Evolutionary conservation across 2,113 vertebrate species (phyloP), one percentile per base, ranked within the genome.

Genomic region (Taurulus bubalis): DNA sequence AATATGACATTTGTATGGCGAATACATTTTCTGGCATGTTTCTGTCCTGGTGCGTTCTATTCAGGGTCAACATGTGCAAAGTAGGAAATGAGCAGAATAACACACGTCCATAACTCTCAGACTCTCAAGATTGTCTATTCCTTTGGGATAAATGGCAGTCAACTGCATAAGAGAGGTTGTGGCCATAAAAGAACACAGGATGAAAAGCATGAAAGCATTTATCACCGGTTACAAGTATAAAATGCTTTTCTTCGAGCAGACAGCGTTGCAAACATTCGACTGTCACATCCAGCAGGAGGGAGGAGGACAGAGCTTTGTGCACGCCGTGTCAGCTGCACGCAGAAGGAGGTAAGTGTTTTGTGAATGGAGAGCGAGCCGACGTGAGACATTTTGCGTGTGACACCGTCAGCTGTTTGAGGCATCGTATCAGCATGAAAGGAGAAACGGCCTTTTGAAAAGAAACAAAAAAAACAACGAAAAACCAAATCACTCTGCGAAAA

Each of bases 351-450:
- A 5, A 53, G 83, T 58, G 84, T 71, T 86, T 78, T 58, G 81
- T 89, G 77, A 82, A 84, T 74, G 75, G 67, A 32, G 56, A 38
- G 64, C 22, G 55, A 69, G 5, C 2, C 10, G 3, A 38, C 0
- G 55, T 60, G 28, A 70, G 71, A 59, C 70, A 18, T 79, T 38
- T 70, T 58, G 56, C 3, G 4, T 14, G 12, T 15, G 67, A 38
- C 69, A 18, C 65, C 15, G 84, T 64, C 78, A 86, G 78, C 73
- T 84, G 88, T 88, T 83, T 66, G 66, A 71, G 75, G 51, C 80
- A 4, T 75, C 79, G 71, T 64, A 82, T 84, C 55, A 36, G 77
- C 66, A 67, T 73, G 70, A 80, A 71, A 75, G 73, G 65, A 49
- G 45, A 49, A 51, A 40, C 15, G 8, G 34, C 56, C 68, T 66